Evolutionary conservation across 2,113 vertebrate genomes (phyloP), one percentile per base, ranked within the genome.

Genomic region (Athene noctua): DNA sequence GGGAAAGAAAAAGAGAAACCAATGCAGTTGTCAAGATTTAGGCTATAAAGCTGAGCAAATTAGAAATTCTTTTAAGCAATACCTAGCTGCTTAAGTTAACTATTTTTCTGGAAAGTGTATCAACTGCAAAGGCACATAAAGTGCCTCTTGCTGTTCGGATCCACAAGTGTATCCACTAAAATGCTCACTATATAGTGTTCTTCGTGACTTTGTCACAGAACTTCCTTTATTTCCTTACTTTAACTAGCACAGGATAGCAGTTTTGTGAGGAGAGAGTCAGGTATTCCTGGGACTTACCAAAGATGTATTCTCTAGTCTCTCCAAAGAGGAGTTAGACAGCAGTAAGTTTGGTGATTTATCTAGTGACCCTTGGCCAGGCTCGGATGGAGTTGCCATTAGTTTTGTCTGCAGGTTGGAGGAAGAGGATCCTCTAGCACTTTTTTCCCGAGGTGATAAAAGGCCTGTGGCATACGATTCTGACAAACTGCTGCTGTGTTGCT

Each of bases 271-370:
- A 73, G 13, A 47, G 30, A 27, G 21, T 8, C 65, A 87, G 65
- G 59, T 63, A 85, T 47, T n/a, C 40, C 32, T 27, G 40, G n/a
- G 42, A 78, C 95, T 97, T 93, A 98, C 97, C 66, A 0, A 57
- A 72, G 81, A n/a, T 27, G 34, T 29, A 17, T 49, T 93, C 54
- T 79, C 66, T 55, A 67, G 15, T 27, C 29, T 91, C 34, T 95
- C 74, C 32, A 7, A 16, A 47, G 92, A 68, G 47, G 87, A 88
- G 49, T 21, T 34, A 22, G 96, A 66, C 18, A 61, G 34, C 47
- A 59, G 7, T 27, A 87, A 38, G 3, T 52, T 49, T 74, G 85
- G 36, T 72, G 86, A 72, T 73, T 36, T 91, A 59, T 88, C 71
- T 21, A 38, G 62, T 15, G 88, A 40, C 32, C 15, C 90, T 42